These are phyloP conservation scores for Aphelenchoides besseyi DNA, from an alignment of 1,140 invertebrate genomes.

Conservation along the genomic window DNA sequence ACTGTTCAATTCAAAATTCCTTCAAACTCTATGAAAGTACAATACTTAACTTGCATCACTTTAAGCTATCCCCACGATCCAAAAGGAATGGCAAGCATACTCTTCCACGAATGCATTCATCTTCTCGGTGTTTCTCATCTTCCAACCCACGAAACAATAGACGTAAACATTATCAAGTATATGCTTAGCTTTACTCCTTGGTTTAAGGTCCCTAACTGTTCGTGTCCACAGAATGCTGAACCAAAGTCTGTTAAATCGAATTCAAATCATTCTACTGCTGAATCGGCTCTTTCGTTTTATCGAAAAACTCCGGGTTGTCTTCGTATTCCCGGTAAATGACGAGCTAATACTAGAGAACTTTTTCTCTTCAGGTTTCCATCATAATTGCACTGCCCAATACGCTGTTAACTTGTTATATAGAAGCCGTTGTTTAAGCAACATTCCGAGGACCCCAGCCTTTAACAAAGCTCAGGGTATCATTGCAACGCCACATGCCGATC, in stretches of 20 bases:
- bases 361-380: too few relatives aligned
- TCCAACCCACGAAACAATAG: conserved; percentile 42
- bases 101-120: conserved; percentile 59
- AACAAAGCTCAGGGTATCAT: conserved; percentile 25
- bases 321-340: conserved; percentile 58
- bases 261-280: too few relatives aligned
- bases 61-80: conserved; percentile 58
- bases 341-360: too few relatives aligned
- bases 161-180: too few relatives aligned
- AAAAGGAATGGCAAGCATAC: conserved; percentile 57
- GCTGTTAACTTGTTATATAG: conserved; percentile 39
- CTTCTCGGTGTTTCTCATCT: conserved; percentile 53
- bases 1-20: too few relatives aligned
- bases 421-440: conserved; percentile 30
- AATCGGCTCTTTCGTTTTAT: not conserved
- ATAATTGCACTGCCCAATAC: conserved; percentile 37
- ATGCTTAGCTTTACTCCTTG: too few relatives aligned
- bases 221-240: too few relatives aligned
- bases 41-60: conserved; percentile 8
- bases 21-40: too few relatives aligned
- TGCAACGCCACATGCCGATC: not conserved
- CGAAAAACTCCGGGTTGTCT: conserved; percentile 41
- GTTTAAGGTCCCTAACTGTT: conserved; percentile 59
- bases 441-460: conserved; percentile 18
- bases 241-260: too few relatives aligned